Evolutionary conservation across 2,113 vertebrate genomes (phyloP).

Genomic region (Salvator merianae): DNA sequence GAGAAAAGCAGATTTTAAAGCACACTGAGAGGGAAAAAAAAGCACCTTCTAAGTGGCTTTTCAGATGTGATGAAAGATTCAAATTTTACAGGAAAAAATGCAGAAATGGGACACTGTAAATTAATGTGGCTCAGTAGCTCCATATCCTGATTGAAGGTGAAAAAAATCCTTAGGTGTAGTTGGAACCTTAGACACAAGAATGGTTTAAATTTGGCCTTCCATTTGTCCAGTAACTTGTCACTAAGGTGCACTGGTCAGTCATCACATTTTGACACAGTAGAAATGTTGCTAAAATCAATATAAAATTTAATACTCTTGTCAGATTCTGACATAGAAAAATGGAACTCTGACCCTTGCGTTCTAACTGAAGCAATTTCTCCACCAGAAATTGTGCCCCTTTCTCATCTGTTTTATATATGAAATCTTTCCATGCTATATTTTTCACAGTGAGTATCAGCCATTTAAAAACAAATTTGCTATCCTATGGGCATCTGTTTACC

Average conservation of each 20-base stretch:
- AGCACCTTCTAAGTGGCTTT: no score
- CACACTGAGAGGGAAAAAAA: no score
- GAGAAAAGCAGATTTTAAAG: no score
- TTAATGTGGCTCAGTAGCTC: no score
- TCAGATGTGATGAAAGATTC: no score
- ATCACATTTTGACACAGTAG: slow-evolving; percentile 1
- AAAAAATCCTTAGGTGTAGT: no score
- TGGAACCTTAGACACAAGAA: neutral
- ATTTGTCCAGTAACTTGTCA: neutral
- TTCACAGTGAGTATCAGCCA: no score
- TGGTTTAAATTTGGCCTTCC: neutral
- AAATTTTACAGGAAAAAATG: no score
- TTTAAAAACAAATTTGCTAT: neutral
- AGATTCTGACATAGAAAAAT: slow-evolving; percentile 10
- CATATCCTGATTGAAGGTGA: no score
- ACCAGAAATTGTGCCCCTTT: neutral
- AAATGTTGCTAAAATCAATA: slow-evolving; percentile 19
- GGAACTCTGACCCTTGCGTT: neutral
- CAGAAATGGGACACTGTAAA: no score
- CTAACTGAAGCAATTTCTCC: neutral
- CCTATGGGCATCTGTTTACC: no score
- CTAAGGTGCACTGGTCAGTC: neutral
- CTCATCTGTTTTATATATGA: neutral
- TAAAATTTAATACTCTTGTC: neutral
- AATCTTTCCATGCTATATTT: neutral